Evolutionary conservation across 2,113 vertebrate species (phyloP), one percentile per base, ranked within the genome.

Genomic region (Gallinago undulata): DNA sequence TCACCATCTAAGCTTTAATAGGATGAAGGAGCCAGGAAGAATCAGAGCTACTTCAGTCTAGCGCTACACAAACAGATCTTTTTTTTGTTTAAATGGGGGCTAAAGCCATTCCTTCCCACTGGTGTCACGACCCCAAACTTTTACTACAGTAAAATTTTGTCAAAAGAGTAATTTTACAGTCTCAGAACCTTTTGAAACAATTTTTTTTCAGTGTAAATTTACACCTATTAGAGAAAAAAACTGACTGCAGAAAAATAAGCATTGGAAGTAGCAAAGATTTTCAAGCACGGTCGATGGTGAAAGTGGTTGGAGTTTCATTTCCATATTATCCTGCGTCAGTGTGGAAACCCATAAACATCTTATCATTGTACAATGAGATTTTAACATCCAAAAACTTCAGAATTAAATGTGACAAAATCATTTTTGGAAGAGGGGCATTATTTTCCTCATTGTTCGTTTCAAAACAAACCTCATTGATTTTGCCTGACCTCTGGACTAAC

Each of bases 1-100:
- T 97, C 68, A 63, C 55, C 2, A 16, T 67, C 85, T 63, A 90
- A 80, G 63, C 31, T 92, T 94, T 95, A 93, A 90, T 18, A 59
- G 90, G 92, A 88, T 95, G 82, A 90, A 84, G 56, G 55, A 93
- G 33, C 19, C 41, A 77, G 50, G 72, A 91, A 67, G 72, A 69
- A 82, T 73, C 41, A 67, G 59, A 86, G n/a, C 73, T 80, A 25
- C 56, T 84, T 87, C 11, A 8, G 51, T 83, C 74, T 57, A 35
- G 82, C 4, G 0, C 78, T 63, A n/a, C 11, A 23, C 63, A 89
- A 93, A 51, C 5, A 8, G 28, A n/a, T 6, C 21, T 63, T 43
- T 1, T 4, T 35, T 87, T 68, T 85, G 43, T 64, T 89, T 37
- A 64, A 67, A 67, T 3, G 5, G 10, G 45, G 3, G 5, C 22